A percentile compares a stretch with the other conserved stretches of the same genome.
phyloP scores from a whole-genome alignment of 2,797 vertebrate species.

The Chiloscyllium punctatum region DNA sequence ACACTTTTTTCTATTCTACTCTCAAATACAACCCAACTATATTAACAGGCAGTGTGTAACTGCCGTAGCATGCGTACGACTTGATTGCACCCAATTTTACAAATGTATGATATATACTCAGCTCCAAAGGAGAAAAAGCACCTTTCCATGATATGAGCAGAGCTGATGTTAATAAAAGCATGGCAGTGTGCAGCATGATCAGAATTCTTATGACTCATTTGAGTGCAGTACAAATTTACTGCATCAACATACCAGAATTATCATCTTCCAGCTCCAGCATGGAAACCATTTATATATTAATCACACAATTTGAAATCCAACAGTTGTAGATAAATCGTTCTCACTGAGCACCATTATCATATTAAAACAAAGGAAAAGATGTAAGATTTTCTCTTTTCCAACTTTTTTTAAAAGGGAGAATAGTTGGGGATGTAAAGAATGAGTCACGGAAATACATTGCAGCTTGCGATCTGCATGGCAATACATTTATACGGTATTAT shows the following conservation, averaged over 20 bases:
- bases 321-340: background rate
- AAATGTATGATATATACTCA: background rate
- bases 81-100: background rate
- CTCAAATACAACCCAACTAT: background rate
- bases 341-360: background rate
- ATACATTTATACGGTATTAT: background rate
- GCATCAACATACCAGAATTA: constrained; percentile 7
- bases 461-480: background rate
- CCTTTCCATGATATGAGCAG: background rate
- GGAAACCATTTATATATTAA: background rate
- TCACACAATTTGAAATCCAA: background rate
- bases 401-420: background rate
- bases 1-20: background rate
- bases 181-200: background rate
- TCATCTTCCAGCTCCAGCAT: background rate
- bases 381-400: background rate
- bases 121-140: constrained; percentile 22
- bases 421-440: background rate
- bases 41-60: background rate
- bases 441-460: background rate
- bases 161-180: constrained; percentile 21
- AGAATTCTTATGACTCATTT: constrained; percentile 19
- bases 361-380: background rate
- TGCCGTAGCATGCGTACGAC: background rate
- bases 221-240: background rate